Conservation (phyloP, 2,797 vertebrate genomes). For the Cossypha niveicapilla region DNA sequence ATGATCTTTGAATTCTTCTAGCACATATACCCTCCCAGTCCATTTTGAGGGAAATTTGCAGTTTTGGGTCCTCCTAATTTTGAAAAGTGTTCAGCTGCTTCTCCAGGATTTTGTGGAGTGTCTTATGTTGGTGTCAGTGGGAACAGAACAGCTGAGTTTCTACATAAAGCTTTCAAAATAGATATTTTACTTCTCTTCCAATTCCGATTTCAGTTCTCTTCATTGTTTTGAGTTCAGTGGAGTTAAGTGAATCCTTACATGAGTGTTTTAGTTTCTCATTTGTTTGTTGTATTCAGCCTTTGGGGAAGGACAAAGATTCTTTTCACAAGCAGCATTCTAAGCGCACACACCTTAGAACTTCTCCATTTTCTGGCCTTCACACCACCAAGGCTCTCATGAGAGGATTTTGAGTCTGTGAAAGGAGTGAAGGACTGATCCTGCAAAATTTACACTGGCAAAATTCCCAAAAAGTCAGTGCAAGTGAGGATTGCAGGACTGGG, state of each 20-base stretch:
- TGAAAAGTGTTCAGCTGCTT: background rate
- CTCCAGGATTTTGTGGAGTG: background rate
- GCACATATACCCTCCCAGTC: background rate
- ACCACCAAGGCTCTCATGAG: background rate
- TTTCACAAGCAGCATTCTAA: background rate
- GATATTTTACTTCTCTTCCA: background rate
- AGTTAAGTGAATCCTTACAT: background rate
- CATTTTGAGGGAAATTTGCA: background rate
- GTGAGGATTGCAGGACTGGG: background rate
- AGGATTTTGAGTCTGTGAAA: slow-evolving; percentile 51
- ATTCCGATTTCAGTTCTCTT: slow-evolving; percentile 16
- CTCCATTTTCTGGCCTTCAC: background rate
- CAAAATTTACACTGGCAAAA: slow-evolving; percentile 15
- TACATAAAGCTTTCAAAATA: slow-evolving; percentile 24
- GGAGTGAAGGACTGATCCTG: background rate
- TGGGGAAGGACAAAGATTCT: background rate
- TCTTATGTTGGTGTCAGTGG: background rate
- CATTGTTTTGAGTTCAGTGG: background rate
- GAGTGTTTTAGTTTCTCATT: background rate
- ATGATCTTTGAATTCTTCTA: background rate
- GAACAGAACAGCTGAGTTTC: background rate
- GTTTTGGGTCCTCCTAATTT: background rate
- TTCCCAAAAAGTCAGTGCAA: background rate
- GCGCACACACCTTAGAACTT: background rate
- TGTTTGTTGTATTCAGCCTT: background rate